Evolutionary conservation across 1,140 invertebrate genomes (phyloP), one percentile per base, ranked within the genome.

Genomic region (Limonius californicus): DNA sequence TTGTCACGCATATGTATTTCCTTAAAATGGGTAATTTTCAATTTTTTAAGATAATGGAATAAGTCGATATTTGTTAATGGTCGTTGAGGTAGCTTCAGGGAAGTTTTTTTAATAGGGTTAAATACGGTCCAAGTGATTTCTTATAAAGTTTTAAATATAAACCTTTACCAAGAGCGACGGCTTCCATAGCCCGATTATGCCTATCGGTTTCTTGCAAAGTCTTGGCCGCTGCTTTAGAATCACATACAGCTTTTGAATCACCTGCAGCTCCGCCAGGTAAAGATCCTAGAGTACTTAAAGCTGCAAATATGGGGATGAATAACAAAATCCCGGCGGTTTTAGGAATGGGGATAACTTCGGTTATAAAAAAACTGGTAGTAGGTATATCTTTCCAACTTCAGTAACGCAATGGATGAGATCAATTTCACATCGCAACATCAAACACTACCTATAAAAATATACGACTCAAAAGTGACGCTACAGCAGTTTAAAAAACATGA

Each of bases 151-250:
- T 68, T 32, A 76, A 50, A 59, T 72, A 70, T 50, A 74, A 67
- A 1, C 74, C 75, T 66, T 73, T 72, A 6, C 72, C 72, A 27
- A 73, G 21, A 27, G 67, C 64, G 61, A 72, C 67, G 11, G 67
- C 35, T 62, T 76, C 73, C 72, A 75, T 74, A 12, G 56, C 66
- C 63, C 61, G 60, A 70, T 76, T 78, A 64, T 73, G 72, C 16
- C 72, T 58, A 65, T 73, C 47, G 4, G 50, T 58, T 64, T 76
- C 73, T 58, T 68, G 54, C 11, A 75, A 66, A 16, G 64, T 47
- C 64, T 71, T 55, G 65, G 66, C 60, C 20, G 70, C 67, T 35
- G 53, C 45, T 59, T 63, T 64, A 12, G 65, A 69, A 27, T 70
- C 67, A 63, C 68, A 70, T 0, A 76, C 68, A 23, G 71, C 67